Evolutionary conservation across 2,888 invertebrate species (phyloP), one percentile per base, ranked within the genome.

Genomic region (Capitulum mitella): DNA sequence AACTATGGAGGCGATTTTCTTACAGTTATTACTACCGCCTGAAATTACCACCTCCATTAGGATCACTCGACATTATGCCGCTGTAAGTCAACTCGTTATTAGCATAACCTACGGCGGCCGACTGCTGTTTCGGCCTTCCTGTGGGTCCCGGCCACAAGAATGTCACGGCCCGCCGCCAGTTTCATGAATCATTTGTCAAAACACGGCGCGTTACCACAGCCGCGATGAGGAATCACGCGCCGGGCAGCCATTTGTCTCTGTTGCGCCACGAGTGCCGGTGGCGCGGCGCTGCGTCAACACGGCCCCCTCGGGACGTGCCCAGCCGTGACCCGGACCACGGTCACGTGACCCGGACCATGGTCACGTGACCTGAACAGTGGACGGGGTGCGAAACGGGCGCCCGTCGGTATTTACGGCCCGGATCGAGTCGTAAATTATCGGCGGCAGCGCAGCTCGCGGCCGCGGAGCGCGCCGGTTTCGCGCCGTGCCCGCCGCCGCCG

Each of bases 181-280:
- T 37, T 10, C 64, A 64, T 64, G 64, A 64, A 64, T 64, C 64
- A 34, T 64, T 64, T 64, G 64, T 64, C 64, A 64, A 32, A 64
- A 64, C 64, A 16, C 64, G 12, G 64, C 34, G 34, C 3, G 1
- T n/a, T 2, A n/a, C 10, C 1, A n/a, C n/a, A 10, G 10, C 10
- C 58, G 43, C 43, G 58, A 12, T n/a, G 58, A 10, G 29, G 58
- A 58, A n/a, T 10, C n/a, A 29, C 58, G 58, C n/a, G 29, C 5
- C n/a, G n/a, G 22, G n/a, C n/a, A 12, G 58, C 29, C 58, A 58
- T 58, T 58, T n/a, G 58, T 58, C 58, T 29, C 58, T 29, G 58
- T 58, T 58, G 58, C 58, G 58, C 58, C 58, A 58, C n/a, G n/a
- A 58, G n/a, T 58, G 58, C n/a, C 58, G 26, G 6, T 29, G n/a